Evolutionary conservation across 2,888 invertebrate species (phyloP), one percentile per base, ranked within the genome.

Genomic region (Merodon equestris): DNA sequence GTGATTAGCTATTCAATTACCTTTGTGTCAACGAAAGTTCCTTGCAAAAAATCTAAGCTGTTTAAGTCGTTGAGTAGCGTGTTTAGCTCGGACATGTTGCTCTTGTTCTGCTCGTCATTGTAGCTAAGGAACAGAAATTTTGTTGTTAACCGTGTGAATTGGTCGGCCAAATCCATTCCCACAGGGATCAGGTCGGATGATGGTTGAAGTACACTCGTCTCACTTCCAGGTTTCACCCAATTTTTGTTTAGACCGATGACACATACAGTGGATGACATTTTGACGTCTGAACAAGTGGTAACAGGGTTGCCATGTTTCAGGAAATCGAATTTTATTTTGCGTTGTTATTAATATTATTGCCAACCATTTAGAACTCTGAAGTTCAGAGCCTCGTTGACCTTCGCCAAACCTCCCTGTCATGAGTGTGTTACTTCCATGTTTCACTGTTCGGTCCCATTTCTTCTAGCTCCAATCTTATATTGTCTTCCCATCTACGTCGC

Each of bases 41-140:
- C 76, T 67, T 90, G 84, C 83, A 91, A 91, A 84, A 90, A 93
- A 83, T 93, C 92, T 54, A 93, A 87, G 0, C 91, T 89, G 85
- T 93, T 93, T 40, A 94, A 88, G 82, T 93, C 92, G 83, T 92
- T 92, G 53, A 94, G 88, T 13, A 91, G 86, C 45, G 87, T 86
- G 83, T 91, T 91, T 2, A 93, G 88, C 82, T 89, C 88, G 40
- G 86, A 85, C 84, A 89, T 89, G 82, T 90, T 90, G 60, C 89
- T 90, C 82, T 89, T 87, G 85, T 89, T 89, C 45, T 86, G 57
- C 5, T 71, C 64, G 82, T 87, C 88, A 56, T 81, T 82, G 42
- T 67, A 83, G 58, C 83, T 82, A 36, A 87, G 87, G 73, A 88
- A 85, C 81, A 90, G 81, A 45, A 83, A 66, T 66, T 84, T 84